A percentile compares a stretch with the other conserved stretches of the same genome.
Evolutionary conservation across 2,888 invertebrate species (phyloP).

Genomic region (Ochropleura leucogaster): DNA sequence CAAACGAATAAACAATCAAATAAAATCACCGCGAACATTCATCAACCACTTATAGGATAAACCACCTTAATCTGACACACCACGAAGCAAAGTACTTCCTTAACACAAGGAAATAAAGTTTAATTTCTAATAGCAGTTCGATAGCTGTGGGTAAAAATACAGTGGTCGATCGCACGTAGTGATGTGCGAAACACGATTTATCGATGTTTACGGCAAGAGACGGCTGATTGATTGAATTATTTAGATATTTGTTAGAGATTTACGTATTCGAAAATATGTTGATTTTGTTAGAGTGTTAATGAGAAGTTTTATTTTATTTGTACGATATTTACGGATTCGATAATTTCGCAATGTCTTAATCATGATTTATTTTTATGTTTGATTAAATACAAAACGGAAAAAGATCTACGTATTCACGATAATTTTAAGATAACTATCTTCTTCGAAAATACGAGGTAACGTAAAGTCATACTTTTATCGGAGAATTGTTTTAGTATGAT

Average conservation of each 20-base stretch:
- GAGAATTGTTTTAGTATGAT: constrained; percentile 10
- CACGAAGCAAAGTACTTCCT: background rate
- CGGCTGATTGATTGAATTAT: constrained; percentile 53
- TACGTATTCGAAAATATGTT: constrained; percentile 34
- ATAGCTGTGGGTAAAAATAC: background rate
- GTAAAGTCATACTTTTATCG: constrained; percentile 18
- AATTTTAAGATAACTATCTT: constrained; percentile 5
- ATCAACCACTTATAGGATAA: constrained; percentile 79
- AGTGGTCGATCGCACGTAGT: constrained; percentile 45
- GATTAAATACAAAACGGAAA: background rate
- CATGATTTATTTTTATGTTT: constrained; percentile 16
- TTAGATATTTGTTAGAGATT: constrained; percentile 46
- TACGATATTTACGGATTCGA: constrained; percentile 26
- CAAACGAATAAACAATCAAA: constrained; percentile 87
- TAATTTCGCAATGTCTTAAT: constrained; percentile 16
- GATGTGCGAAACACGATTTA: constrained; percentile 58
- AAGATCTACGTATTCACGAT: background rate
- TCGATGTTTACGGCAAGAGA: constrained; percentile 57
- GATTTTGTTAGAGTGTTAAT: constrained; percentile 36
- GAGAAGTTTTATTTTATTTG: constrained; percentile 37
- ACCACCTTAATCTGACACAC: constrained; percentile 52
- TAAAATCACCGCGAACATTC: constrained; percentile 84
- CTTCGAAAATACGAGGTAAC: constrained; percentile 17
- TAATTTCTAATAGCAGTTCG: constrained; percentile 10
- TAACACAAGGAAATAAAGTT: constrained; percentile 27